Conservation (phyloP, 2,113 vertebrate species). For the Laticauda colubrina region DNA sequence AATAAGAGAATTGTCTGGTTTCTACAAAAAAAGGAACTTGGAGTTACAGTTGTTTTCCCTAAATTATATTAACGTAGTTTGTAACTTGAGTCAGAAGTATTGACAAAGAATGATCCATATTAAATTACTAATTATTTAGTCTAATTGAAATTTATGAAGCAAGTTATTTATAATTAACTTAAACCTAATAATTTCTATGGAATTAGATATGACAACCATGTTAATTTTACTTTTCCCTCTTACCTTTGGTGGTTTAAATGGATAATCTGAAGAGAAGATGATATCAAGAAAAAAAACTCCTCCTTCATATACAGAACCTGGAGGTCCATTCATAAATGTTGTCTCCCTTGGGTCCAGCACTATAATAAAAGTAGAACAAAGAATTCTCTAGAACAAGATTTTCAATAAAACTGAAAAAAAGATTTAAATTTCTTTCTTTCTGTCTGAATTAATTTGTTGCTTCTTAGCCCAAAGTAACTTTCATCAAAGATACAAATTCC, state of each 20-base stretch:
- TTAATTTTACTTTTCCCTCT: slow-evolving; percentile 55
- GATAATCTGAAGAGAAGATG: slow-evolving; percentile 97
- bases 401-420: slow-evolving; percentile 37
- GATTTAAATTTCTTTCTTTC: slow-evolving; percentile 13
- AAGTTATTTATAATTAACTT: not conserved
- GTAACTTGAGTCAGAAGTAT: not conserved
- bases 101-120: not conserved
- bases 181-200: not conserved
- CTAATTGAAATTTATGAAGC: not conserved
- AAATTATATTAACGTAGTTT: not conserved
- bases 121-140: not conserved
- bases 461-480: slow-evolving; percentile 5
- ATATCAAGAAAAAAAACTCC: slow-evolving; percentile 99
- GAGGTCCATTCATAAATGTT: slow-evolving; percentile 99
- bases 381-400: slow-evolving; percentile 37
- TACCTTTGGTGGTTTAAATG: slow-evolving; percentile 99
- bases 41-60: not conserved
- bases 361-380: slow-evolving; percentile 71
- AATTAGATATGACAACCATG: not conserved
- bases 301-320: slow-evolving; percentile 97
- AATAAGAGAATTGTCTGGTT: not conserved
- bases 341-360: slow-evolving; percentile 98
- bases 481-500: slow-evolving; percentile 27
- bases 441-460: slow-evolving; percentile 33
- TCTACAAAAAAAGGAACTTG: not conserved